Conservation (phyloP, 2,888 invertebrate genomes). For the Lapara coniferarum region DNA sequence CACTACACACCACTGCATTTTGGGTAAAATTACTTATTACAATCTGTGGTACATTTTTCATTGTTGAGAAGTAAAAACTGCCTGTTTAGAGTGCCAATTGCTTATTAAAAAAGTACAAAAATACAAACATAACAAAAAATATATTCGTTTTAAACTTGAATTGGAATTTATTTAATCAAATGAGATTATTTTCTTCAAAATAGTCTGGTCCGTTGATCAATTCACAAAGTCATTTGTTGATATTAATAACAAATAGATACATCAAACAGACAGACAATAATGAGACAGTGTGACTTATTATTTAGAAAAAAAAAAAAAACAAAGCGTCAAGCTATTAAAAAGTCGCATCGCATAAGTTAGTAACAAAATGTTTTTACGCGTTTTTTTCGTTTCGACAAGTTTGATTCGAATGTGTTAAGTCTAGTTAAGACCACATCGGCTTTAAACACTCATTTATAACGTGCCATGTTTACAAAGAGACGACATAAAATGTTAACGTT, state of each 20-base stretch:
- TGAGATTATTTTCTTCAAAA: slow-evolving; percentile 1
- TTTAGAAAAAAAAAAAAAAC: slow-evolving; percentile 4
- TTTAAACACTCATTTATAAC: background rate
- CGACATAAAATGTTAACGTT: slow-evolving; percentile 9
- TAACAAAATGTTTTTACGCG: slow-evolving; percentile 38
- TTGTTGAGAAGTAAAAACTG: background rate
- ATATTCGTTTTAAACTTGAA: background rate
- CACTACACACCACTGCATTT: slow-evolving; percentile 1
- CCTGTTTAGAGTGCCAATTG: slow-evolving; percentile 18
- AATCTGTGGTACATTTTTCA: slow-evolving; percentile 1
- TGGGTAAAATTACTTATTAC: background rate
- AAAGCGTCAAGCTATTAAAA: slow-evolving; percentile 49
- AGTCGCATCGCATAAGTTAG: slow-evolving; percentile 45
- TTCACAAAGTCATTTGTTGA: background rate
- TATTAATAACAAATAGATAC: slow-evolving; percentile 15
- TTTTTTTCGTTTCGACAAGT: slow-evolving; percentile 1
- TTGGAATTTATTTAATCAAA: background rate
- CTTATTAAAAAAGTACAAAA: slow-evolving; percentile 11
- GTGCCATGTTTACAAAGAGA: background rate
- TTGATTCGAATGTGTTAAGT: background rate
- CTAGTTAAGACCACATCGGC: background rate
- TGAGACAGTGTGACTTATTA: background rate
- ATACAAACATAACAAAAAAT: slow-evolving; percentile 13
- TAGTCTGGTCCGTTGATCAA: slow-evolving; percentile 11
- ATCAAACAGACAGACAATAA: slow-evolving; percentile 20